These are phyloP conservation scores for Pachypanchax playfairii DNA, from an alignment of 2,113 vertebrate genomes.

Conservation along the genomic window DNA sequence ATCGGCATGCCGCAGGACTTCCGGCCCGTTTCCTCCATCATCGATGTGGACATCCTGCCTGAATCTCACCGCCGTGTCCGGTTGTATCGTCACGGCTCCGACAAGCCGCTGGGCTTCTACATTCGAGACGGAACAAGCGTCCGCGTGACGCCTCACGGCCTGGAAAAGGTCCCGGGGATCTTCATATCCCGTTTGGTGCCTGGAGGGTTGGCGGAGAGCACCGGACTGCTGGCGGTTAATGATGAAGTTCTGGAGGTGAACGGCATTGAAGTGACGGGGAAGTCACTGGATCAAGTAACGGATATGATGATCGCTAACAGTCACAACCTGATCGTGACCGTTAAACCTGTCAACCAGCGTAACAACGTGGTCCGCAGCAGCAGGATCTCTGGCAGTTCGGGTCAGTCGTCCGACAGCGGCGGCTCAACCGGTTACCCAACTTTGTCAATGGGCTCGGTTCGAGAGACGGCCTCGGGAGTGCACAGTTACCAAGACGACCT, in stretches of 20 bases:
- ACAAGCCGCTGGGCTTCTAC: slow-evolving; percentile 96
- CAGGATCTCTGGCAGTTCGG: slow-evolving; percentile 89
- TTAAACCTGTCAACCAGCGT: slow-evolving; percentile 97
- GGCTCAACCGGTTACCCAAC: slow-evolving; percentile 84
- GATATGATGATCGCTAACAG: slow-evolving; percentile 99
- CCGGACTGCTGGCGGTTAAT: slow-evolving; percentile 95
- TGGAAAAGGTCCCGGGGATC: slow-evolving; percentile 96
- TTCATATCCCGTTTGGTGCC: slow-evolving; percentile 98
- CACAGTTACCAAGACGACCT: slow-evolving; percentile 90
- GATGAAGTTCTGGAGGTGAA: slow-evolving; percentile 99
- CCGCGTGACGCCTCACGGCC: slow-evolving; percentile 91
- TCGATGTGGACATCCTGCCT: slow-evolving; percentile 96
- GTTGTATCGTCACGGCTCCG: slow-evolving; percentile 92
- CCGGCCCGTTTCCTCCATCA: slow-evolving; percentile 95
- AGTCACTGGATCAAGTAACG: slow-evolving; percentile 96
- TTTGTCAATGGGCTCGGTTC: slow-evolving; percentile 74
- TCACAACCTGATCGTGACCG: slow-evolving; percentile 96
- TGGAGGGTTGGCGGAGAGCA: slow-evolving; percentile 94
- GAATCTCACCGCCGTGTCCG: slow-evolving; percentile 94
- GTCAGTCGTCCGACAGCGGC: slow-evolving; percentile 90
- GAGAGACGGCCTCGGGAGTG: slow-evolving; percentile 64
- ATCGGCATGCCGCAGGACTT: slow-evolving; percentile 97
- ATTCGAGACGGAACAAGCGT: slow-evolving; percentile 95
- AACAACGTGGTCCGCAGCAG: slow-evolving; percentile 94
- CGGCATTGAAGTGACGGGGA: slow-evolving; percentile 96